Percentiles rank a stretch among this genome's conserved stretches.
These are phyloP conservation scores for Lamellibrachia satsuma DNA, from an alignment of 2,888 invertebrate genomes.

Conservation along the genomic window DNA sequence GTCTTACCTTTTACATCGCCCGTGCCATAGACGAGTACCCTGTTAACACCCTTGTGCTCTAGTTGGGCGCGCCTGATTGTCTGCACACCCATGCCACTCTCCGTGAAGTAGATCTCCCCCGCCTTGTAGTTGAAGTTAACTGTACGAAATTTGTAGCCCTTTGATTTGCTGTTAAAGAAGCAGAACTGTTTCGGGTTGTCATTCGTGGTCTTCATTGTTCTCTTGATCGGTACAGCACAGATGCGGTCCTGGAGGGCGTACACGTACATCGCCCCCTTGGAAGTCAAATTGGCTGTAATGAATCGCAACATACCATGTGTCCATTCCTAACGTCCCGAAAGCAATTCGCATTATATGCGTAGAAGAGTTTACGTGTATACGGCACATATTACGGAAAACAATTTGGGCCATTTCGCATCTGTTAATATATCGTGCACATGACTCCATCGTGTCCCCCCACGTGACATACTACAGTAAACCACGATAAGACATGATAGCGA, in stretches of 20 bases:
- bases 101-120: conserved; percentile 35
- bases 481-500: too few relatives aligned
- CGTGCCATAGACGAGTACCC: conserved; percentile 38
- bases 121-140: conserved; percentile 35
- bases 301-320: not conserved
- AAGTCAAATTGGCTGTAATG: not conserved
- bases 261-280: conserved; percentile 32
- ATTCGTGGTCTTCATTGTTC: not conserved
- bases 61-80: conserved; percentile 39
- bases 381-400: too few relatives aligned
- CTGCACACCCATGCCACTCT: conserved; percentile 31
- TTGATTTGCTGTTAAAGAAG: conserved; percentile 35
- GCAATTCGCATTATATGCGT: too few relatives aligned
- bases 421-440: too few relatives aligned
- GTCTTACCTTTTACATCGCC: conserved; percentile 38
- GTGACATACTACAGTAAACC: too few relatives aligned
- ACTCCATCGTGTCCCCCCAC: too few relatives aligned
- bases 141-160: conserved; percentile 37
- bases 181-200: conserved; percentile 31
- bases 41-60: conserved; percentile 34
- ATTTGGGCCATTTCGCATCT: too few relatives aligned
- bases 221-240: conserved; percentile 34
- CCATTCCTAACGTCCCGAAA: too few relatives aligned
- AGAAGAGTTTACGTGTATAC: too few relatives aligned
- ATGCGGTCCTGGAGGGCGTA: conserved; percentile 39